Evolutionary conservation across 2,113 vertebrate species (phyloP).

Genomic region (Ceyx margarethae): DNA sequence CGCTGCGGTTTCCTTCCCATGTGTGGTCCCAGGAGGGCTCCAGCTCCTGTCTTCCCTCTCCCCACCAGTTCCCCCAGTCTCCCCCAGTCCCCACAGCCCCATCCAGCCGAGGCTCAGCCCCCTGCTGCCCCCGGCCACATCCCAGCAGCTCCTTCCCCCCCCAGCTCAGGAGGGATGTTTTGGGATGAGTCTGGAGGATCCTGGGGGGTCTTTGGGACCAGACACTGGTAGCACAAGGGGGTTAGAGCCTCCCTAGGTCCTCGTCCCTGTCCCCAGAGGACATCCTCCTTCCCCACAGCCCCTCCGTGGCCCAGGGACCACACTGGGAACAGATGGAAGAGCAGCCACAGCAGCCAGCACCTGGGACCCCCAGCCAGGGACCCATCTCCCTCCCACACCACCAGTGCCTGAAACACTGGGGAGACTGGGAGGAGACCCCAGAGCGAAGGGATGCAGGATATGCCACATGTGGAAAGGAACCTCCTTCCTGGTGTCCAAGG

Average conservation of each 20-base stretch:
- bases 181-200: background rate
- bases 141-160: background rate
- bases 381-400: background rate
- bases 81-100: too few species aligned
- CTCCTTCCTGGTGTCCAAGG: background rate
- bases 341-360: background rate
- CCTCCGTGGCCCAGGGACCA: too few species aligned
- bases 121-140: accelerated
- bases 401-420: background rate
- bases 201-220: accelerated
- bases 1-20: slow-evolving; percentile 77
- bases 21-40: slow-evolving; percentile 66
- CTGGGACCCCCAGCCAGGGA: background rate
- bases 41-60: background rate
- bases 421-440: background rate
- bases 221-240: accelerated
- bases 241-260: background rate
- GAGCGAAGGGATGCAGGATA: accelerated
- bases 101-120: too few species aligned
- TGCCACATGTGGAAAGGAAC: accelerated
- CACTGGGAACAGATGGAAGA: accelerated
- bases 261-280: background rate
- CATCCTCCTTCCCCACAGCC: accelerated
- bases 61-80: background rate
- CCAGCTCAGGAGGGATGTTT: background rate